phyloP scores from a whole-genome alignment of 2,888 invertebrate species.

The Cantharis rustica region DNA sequence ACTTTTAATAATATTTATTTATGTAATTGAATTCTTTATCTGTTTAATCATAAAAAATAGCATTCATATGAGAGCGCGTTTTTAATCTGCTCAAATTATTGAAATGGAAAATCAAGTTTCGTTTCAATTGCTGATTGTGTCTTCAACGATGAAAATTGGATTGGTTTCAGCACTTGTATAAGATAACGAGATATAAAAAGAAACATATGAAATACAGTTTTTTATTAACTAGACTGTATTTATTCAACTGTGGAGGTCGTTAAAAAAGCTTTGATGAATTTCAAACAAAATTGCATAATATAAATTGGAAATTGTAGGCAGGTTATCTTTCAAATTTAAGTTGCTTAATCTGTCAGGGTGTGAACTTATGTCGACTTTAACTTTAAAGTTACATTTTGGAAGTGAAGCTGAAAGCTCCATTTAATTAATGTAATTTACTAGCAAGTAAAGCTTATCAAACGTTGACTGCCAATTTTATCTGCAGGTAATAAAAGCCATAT shows the following conservation, averaged over 20 bases:
- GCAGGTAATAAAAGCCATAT: neutral
- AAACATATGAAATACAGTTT: neutral
- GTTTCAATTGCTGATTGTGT: slow-evolving; percentile 14
- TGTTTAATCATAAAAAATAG: neutral
- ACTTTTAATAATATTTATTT: neutral
- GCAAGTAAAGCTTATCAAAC: neutral
- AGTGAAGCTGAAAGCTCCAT: neutral
- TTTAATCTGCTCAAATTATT: slow-evolving; percentile 6
- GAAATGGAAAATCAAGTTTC: slow-evolving; percentile 19
- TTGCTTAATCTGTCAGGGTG: neutral
- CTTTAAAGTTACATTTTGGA: neutral
- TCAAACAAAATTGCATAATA: neutral
- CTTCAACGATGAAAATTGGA: slow-evolving; percentile 9
- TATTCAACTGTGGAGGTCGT: neutral
- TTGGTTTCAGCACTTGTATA: slow-evolving; percentile 9
- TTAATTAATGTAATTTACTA: neutral
- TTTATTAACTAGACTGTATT: neutral
- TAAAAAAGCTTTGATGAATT: neutral
- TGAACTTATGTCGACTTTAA: neutral
- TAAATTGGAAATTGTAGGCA: neutral
- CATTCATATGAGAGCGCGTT: neutral
- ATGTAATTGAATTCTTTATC: neutral
- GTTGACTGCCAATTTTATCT: neutral
- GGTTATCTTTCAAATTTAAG: neutral
- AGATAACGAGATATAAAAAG: slow-evolving; percentile 6